These are phyloP conservation scores for Drosophila miranda DNA, from an alignment of 1,140 invertebrate species.

Conservation along the genomic window DNA sequence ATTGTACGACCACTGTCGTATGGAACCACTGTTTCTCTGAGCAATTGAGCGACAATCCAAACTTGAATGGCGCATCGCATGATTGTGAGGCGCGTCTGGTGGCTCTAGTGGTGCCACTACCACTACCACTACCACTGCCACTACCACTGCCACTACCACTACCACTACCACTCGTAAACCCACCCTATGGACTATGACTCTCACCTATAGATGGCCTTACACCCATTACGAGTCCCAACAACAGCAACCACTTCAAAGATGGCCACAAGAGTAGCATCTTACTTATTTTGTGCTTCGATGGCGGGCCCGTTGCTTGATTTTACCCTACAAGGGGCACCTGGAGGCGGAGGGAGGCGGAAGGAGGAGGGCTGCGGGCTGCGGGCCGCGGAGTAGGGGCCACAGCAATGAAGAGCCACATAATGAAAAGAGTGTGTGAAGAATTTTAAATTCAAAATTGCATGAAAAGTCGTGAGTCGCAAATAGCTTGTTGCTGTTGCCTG, in stretches of 20 bases:
- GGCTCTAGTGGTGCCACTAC: slow-evolving; percentile 35
- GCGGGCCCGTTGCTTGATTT: slow-evolving; percentile 60
- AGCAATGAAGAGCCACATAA: slow-evolving; percentile 69
- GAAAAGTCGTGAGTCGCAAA: slow-evolving; percentile 81
- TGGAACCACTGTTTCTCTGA: slow-evolving; percentile 25
- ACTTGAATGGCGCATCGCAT: slow-evolving; percentile 59
- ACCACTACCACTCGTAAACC: slow-evolving; percentile 24
- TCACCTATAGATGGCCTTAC: slow-evolving; percentile 24
- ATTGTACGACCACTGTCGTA: not conserved
- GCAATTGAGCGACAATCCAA: slow-evolving; percentile 55
- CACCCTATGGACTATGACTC: slow-evolving; percentile 8
- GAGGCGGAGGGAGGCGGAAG: not conserved
- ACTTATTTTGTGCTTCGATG: slow-evolving; percentile 77
- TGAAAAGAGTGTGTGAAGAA: slow-evolving; percentile 81
- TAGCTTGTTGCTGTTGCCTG: slow-evolving; percentile 66
- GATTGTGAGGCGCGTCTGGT: slow-evolving; percentile 68
- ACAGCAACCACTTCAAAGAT: slow-evolving; percentile 74
- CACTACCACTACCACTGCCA: too few species aligned
- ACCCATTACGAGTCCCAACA: slow-evolving; percentile 62
- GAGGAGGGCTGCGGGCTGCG: too few species aligned
- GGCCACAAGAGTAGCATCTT: slow-evolving; percentile 79
- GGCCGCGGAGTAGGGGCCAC: slow-evolving; percentile 2
- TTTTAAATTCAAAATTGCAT: slow-evolving; percentile 81
- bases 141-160: too few species aligned
- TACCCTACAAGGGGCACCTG: slow-evolving; percentile 27